Percentiles rank a stretch among this genome's conserved stretches.
phyloP scores from a whole-genome alignment of 2,797 vertebrate species.

The Phataginus tricuspis region DNA sequence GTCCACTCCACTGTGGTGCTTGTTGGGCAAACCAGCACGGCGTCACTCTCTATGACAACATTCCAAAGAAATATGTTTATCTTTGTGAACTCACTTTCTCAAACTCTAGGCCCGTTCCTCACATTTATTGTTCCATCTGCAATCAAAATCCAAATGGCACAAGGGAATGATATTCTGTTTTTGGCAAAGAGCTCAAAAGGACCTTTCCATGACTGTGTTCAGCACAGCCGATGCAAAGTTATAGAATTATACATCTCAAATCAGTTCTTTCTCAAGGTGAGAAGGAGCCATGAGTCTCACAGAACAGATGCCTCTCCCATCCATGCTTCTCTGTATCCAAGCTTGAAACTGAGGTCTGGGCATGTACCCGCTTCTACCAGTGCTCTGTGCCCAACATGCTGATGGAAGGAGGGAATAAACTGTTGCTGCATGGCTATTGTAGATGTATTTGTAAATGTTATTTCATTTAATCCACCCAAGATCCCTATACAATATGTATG shows the following conservation, averaged over 20 bases:
- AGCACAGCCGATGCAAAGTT: not conserved
- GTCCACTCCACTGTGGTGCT: not conserved
- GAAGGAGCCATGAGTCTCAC: not conserved
- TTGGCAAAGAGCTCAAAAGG: not conserved
- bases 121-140: not conserved
- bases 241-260: not conserved
- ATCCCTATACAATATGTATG: not conserved
- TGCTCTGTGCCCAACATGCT: not conserved
- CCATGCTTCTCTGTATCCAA: not conserved
- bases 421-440: not conserved
- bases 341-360: not conserved
- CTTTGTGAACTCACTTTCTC: not conserved
- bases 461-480: not conserved
- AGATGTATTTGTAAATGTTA: not conserved
- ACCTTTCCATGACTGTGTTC: not conserved
- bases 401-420: not conserved
- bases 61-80: not conserved
- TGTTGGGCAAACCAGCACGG: not conserved
- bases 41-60: not conserved
- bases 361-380: not conserved
- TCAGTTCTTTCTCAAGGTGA: not conserved
- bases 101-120: not conserved
- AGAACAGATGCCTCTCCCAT: not conserved
- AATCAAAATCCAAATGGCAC: not conserved
- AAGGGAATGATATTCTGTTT: not conserved